Base-by-base conservation (phyloP, 2,797 vertebrate genomes). In the Morus bassanus region DNA sequence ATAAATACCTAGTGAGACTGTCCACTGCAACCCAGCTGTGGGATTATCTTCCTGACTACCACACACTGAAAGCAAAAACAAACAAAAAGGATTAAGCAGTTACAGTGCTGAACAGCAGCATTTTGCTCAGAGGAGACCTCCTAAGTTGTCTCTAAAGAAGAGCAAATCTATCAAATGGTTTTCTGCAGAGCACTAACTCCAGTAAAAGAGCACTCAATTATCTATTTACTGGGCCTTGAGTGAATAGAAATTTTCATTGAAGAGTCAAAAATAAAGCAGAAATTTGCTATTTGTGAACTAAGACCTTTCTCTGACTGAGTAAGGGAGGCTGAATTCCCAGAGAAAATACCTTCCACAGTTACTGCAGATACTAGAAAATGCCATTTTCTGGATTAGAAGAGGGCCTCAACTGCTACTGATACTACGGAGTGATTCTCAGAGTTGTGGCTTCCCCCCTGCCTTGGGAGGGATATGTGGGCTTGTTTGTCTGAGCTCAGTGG, bases 401-500 rank as follows among this genome's bases (percentile, higher is more conserved):
- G 16, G 23, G 11, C 92, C 56, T 70, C 54, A 77, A 12, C n/a
- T 69, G 33, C 76, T 88, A 7, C 27, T 76, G 50, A 59, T 35
- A 31, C 28, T 35, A 7, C 9, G 33, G 61, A 78, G 19, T 61
- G 21, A 21, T 37, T 72, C 64, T 67, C 13, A 48, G 68, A 57
- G 48, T 18, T 39, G 63, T 43, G 85, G 13, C 35, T 59, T 91
- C 28, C 31, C 59, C 50, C 45, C 24, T 60, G 28, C 56, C 22
- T 76, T 3, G 2, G 33, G 79, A 69, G 56, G 63, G 33, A 27
- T 46, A 15, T 7, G 4, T 46, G 57, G 50, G 41, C 63, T 92
- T 89, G 68, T 87, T 94, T 88, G 68, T 80, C 28, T 86, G 72
- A 68, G 77, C 63, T 80, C 85, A 72, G 91, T 80, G 50, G 90